Evolutionary conservation across 2,797 vertebrate genomes (phyloP).

Genomic region (Typhlichthys eigenmanni): DNA sequence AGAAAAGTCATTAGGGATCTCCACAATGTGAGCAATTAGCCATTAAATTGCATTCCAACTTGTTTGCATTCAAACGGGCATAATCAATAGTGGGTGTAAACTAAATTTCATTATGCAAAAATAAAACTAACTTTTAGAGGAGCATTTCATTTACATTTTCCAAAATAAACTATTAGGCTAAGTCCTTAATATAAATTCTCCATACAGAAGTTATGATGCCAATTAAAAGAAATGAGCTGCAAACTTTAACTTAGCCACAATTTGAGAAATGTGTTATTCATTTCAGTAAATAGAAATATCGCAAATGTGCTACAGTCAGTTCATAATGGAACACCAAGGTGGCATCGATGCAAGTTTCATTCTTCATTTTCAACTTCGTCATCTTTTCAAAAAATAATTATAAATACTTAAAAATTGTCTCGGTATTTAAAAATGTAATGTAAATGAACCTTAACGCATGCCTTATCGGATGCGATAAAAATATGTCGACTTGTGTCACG

Average conservation of each 20-base stretch:
- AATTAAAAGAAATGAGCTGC: neutral
- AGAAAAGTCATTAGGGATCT: constrained; percentile 34
- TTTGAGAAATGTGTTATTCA: neutral
- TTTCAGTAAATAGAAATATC: constrained; percentile 17
- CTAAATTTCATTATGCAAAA: constrained; percentile 1
- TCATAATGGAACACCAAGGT: constrained; percentile 88
- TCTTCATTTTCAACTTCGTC: constrained; percentile 92
- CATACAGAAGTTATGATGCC: neutral
- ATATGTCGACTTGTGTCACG: constrained; percentile 27
- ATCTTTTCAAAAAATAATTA: constrained; percentile 99
- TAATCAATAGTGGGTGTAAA: neutral
- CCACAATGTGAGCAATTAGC: constrained; percentile 1
- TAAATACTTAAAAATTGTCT: constrained; percentile 89
- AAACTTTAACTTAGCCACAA: too few species aligned
- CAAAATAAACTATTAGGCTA: too few species aligned
- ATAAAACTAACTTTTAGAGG: neutral
- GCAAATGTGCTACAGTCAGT: constrained; percentile 59
- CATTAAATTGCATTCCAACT: constrained; percentile 24
- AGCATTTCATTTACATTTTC: neutral
- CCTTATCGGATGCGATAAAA: constrained; percentile 53
- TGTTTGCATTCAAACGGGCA: constrained; percentile 19
- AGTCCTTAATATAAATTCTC: too few species aligned
- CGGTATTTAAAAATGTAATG: constrained; percentile 46
- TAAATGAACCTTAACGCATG: constrained; percentile 74
- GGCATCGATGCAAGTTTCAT: constrained; percentile 83